Conservation (phyloP, 1,140 invertebrate species). For the Bombus polaris region DNA sequence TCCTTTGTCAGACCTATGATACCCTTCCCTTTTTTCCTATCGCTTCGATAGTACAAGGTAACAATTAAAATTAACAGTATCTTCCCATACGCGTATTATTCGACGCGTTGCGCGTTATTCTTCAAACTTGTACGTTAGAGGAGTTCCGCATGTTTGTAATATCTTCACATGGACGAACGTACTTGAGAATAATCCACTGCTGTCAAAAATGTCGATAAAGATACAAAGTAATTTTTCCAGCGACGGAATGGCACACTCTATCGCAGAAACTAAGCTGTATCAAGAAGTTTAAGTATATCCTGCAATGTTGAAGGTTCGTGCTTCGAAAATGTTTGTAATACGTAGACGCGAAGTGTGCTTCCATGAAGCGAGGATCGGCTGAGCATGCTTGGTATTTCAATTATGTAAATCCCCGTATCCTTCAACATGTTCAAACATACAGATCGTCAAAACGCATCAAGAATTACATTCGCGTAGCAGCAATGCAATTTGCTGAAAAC, state of each 20-base stretch:
- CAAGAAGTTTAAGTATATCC: neutral
- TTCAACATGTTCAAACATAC: neutral
- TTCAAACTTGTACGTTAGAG: no score
- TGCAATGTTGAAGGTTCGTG: neutral
- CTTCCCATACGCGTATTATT: no score
- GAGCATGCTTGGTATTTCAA: neutral
- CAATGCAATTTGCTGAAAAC: neutral
- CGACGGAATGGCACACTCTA: rapidly evolving
- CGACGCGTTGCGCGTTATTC: no score
- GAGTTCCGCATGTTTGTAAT: rapidly evolving
- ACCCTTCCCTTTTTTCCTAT: no score
- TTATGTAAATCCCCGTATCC: slow-evolving; percentile 8
- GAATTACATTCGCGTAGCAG: neutral
- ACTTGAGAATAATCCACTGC: no score
- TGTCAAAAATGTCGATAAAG: no score
- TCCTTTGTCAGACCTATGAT: no score
- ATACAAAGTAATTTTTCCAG: no score
- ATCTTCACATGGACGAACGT: no score
- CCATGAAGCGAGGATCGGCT: neutral
- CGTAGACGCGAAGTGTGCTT: neutral
- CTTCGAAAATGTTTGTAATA: neutral
- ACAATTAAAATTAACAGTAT: no score
- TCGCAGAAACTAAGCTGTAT: neutral
- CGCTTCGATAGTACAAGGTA: no score
- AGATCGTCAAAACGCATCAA: neutral